These are phyloP conservation scores for Caenorhabditis angaria DNA, from an alignment of 2,888 invertebrate genomes.

Conservation along the genomic window DNA sequence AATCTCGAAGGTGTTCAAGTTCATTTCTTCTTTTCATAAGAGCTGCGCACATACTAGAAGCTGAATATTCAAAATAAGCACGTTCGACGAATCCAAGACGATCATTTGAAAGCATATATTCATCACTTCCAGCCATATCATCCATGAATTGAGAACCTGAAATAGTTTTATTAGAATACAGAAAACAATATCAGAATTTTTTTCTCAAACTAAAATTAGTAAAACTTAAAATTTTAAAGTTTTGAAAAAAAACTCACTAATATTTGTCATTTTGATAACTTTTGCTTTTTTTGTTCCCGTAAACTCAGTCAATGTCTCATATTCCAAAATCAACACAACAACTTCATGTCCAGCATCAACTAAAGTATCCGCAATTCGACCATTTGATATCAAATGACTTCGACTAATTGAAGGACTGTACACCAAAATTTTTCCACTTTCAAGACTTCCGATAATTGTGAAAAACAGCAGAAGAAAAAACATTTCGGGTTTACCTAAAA, in stretches of 20 bases:
- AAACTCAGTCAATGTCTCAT: slow-evolving; percentile 36
- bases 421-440: slow-evolving; percentile 45
- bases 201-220: background rate
- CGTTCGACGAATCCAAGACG: slow-evolving; percentile 46
- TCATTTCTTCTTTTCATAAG: slow-evolving; percentile 53
- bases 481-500: too few relatives aligned
- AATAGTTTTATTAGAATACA: too few relatives aligned
- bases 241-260: slow-evolving; percentile 53
- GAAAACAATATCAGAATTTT: slow-evolving; percentile 28
- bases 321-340: slow-evolving; percentile 63
- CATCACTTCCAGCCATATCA: slow-evolving; percentile 42
- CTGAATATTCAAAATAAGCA: slow-evolving; percentile 44
- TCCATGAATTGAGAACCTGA: slow-evolving; percentile 18
- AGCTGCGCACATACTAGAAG: slow-evolving; percentile 52
- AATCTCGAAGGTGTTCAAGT: slow-evolving; percentile 50
- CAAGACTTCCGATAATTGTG: background rate
- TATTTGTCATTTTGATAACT: slow-evolving; percentile 59
- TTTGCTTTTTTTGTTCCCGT: slow-evolving; percentile 63
- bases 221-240: background rate
- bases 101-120: slow-evolving; percentile 19
- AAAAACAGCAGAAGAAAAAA: background rate
- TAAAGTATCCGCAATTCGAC: slow-evolving; percentile 60
- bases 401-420: slow-evolving; percentile 52
- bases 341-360: slow-evolving; percentile 64
- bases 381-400: slow-evolving; percentile 62